phyloP scores from a whole-genome alignment of 2,888 invertebrate genomes.

The Sminthurinus aureus region DNA sequence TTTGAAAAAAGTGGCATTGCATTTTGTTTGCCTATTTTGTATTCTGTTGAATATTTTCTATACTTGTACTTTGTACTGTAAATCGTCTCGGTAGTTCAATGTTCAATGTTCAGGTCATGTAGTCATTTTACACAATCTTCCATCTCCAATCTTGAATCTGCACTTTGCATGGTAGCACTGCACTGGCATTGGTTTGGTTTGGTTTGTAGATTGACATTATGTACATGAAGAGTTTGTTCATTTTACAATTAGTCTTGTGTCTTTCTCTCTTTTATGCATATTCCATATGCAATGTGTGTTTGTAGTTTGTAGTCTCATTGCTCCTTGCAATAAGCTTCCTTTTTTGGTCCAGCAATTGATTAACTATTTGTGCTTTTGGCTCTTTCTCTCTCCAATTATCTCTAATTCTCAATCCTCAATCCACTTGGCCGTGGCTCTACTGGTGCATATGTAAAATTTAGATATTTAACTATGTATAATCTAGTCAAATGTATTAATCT shows the following conservation, averaged over 20 bases:
- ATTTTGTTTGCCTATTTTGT: no score
- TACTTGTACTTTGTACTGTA: no score
- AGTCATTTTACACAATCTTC: no score
- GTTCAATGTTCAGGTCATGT: no score
- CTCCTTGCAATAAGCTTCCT: background rate
- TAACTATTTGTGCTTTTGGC: slow-evolving; percentile 16
- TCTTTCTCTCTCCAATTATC: background rate
- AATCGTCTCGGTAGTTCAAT: no score
- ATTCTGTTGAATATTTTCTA: no score
- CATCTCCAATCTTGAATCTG: no score
- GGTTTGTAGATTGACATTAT: no score
- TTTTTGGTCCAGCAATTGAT: slow-evolving; percentile 17
- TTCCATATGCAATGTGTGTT: no score
- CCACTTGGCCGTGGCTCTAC: background rate
- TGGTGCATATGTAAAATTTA: background rate
- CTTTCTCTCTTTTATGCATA: background rate
- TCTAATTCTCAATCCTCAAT: background rate
- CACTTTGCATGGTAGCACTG: no score
- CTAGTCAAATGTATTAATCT: background rate
- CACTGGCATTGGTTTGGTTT: no score
- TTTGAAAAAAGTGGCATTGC: no score
- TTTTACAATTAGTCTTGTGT: slow-evolving; percentile 7
- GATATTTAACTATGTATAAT: background rate
- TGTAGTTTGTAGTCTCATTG: background rate
- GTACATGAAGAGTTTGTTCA: background rate